Conservation (phyloP, 2,113 vertebrate genomes). For the Nothocercus nigrocapillus region DNA sequence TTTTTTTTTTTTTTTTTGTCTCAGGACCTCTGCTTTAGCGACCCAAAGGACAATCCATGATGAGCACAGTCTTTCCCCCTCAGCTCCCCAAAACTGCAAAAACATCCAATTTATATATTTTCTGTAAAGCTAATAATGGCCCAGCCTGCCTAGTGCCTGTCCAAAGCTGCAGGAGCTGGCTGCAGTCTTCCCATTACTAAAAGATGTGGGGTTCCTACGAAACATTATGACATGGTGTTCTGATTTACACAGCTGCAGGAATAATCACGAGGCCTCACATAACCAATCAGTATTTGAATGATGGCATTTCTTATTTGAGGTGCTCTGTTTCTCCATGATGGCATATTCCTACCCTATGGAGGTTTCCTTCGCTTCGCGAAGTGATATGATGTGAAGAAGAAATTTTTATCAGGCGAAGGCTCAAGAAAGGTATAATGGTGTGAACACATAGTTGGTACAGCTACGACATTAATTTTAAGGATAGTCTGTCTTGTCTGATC, state of each 20-base stretch:
- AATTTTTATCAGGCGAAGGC: not conserved
- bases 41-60: not conserved
- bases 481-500: slow-evolving; percentile 13
- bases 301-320: not conserved
- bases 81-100: not conserved
- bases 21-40: not conserved
- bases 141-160: not conserved
- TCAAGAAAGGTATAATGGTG: not conserved
- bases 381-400: not conserved
- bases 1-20: not conserved
- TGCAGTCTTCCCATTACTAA: not conserved
- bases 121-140: not conserved
- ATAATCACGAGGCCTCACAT: not conserved
- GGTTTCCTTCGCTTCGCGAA: not conserved
- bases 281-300: not conserved
- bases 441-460: rapidly evolving
- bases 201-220: not conserved
- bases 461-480: slow-evolving; percentile 21
- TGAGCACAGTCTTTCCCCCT: not conserved
- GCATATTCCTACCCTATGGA: not conserved
- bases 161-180: not conserved
- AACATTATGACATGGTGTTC: slow-evolving; percentile 27
- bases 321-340: not conserved
- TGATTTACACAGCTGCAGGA: slow-evolving; percentile 38
- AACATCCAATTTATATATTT: not conserved